These are phyloP conservation scores for Hylyphantes graminicola DNA, from an alignment of 1,140 invertebrate genomes.

Conservation along the genomic window DNA sequence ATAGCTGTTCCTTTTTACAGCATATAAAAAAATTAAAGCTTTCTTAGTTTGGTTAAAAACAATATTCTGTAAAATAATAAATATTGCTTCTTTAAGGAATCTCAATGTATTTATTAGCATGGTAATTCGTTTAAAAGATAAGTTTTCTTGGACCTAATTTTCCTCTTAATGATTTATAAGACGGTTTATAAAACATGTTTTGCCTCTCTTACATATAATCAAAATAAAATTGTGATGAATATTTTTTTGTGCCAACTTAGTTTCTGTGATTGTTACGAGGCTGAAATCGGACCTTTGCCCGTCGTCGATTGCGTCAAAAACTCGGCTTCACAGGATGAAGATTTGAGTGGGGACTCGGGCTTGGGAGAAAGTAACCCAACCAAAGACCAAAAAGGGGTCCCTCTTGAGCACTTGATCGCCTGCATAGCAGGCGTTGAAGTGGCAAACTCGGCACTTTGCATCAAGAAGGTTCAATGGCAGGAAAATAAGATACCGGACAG, in stretches of 20 bases:
- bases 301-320: slow-evolving; percentile 44
- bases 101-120: no score
- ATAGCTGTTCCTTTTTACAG: no score
- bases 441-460: slow-evolving; percentile 67
- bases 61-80: no score
- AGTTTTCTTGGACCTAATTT: background rate
- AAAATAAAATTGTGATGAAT: background rate
- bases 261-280: slow-evolving; percentile 81
- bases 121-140: no score
- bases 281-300: slow-evolving; percentile 75
- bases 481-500: slow-evolving; percentile 66
- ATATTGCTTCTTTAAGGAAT: no score
- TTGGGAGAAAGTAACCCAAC: background rate
- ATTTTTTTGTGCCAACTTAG: slow-evolving; percentile 67
- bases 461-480: slow-evolving; percentile 70
- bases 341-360: background rate
- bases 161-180: background rate
- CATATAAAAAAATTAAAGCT: no score
- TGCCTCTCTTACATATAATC: background rate
- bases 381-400: slow-evolving; percentile 74
- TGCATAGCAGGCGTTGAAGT: slow-evolving; percentile 81
- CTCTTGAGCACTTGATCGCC: slow-evolving; percentile 86
- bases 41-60: no score
- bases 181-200: no score
- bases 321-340: background rate